Evolutionary conservation across 2,113 vertebrate genomes (phyloP).

Genomic region (Laticauda laticaudata): DNA sequence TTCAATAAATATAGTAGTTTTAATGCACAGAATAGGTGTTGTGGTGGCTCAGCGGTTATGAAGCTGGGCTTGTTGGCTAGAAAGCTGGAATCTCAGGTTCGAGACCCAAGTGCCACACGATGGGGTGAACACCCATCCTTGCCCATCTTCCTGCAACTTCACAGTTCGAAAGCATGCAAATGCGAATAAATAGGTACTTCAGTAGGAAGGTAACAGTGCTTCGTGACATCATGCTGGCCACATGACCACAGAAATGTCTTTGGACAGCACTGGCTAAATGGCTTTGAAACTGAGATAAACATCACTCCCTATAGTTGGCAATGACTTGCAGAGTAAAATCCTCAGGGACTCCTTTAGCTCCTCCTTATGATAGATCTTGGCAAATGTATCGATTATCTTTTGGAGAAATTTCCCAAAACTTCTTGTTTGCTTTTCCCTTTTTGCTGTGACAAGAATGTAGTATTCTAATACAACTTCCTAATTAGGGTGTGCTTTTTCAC

Average conservation of each 20-base stretch:
- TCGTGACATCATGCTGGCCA: background rate
- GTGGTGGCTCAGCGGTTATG: background rate
- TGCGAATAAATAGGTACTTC: background rate
- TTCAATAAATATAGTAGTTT: too few relatives aligned
- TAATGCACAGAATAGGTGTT: constrained; percentile 35
- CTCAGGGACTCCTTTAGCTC: background rate
- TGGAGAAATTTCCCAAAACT: constrained; percentile 7
- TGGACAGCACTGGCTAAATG: background rate
- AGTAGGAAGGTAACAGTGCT: background rate
- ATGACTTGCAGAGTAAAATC: background rate
- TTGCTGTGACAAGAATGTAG: background rate
- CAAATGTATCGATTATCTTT: constrained; percentile 53
- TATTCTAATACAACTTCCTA: background rate
- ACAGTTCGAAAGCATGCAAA: background rate
- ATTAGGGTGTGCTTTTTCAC: background rate
- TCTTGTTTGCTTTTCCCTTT: background rate
- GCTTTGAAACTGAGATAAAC: background rate
- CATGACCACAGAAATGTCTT: background rate
- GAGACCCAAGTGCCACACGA: background rate
- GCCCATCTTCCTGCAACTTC: background rate
- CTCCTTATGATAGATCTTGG: constrained; percentile 45
- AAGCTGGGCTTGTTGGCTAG: background rate
- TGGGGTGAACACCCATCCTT: background rate
- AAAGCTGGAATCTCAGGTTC: background rate
- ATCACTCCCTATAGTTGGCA: background rate